phyloP scores from a whole-genome alignment of 2,113 vertebrate species.

The Colaptes auratus region DNA sequence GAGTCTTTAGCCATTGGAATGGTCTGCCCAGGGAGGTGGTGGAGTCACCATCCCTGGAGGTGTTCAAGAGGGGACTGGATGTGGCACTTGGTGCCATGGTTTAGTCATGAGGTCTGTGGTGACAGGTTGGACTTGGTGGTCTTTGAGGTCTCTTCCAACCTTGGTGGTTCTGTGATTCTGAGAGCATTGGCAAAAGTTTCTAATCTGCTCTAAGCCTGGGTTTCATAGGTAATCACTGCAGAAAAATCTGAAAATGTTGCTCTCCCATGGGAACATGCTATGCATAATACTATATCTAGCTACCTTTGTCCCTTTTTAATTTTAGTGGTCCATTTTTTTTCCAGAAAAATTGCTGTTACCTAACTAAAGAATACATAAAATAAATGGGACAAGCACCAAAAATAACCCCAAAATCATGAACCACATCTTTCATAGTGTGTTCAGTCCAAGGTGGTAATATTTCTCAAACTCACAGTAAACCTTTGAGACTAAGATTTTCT shows the following conservation, averaged over 20 bases:
- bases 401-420: not conserved
- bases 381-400: not conserved
- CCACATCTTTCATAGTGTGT: accelerated
- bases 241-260: not conserved
- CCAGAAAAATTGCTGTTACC: not conserved
- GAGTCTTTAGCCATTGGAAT: too few species aligned
- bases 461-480: not conserved
- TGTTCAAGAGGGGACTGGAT: too few species aligned
- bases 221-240: not conserved
- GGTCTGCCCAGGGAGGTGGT: too few species aligned
- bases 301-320: not conserved
- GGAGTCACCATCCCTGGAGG: too few species aligned
- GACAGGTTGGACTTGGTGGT: too few species aligned
- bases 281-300: not conserved
- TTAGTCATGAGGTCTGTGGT: too few species aligned
- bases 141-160: too few species aligned
- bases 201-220: not conserved
- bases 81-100: too few species aligned
- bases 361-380: not conserved
- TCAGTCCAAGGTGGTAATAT: not conserved
- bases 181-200: not conserved
- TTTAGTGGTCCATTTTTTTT: not conserved
- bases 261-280: not conserved
- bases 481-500: not conserved
- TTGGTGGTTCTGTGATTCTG: too few species aligned